These are phyloP conservation scores for Pseudochaenichthys georgianus DNA, from an alignment of 2,797 vertebrate genomes.

Conservation along the genomic window DNA sequence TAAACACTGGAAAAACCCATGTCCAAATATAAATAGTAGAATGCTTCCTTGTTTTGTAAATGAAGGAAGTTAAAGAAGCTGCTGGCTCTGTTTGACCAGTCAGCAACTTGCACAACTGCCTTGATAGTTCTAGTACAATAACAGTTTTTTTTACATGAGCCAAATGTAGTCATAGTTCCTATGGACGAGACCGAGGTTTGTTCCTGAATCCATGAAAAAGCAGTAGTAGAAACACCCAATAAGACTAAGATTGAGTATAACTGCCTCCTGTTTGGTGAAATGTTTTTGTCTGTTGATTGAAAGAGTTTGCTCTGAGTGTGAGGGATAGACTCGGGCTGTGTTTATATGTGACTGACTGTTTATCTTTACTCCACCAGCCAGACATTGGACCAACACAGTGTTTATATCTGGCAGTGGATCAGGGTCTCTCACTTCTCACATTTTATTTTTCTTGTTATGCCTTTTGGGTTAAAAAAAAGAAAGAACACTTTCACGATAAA, in stretches of 20 bases:
- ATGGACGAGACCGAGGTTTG: background rate
- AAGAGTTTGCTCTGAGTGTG: conserved; percentile 12
- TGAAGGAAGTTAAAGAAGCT: conserved; percentile 25
- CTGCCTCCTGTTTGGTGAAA: conserved; percentile 8
- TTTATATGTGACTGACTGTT: conserved; percentile 51
- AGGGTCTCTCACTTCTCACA: conserved; percentile 21
- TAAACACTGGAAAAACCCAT: background rate
- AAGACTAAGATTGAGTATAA: background rate
- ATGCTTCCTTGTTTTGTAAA: conserved; percentile 40
- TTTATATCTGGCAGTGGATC: conserved; percentile 49
- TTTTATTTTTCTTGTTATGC: conserved; percentile 2
- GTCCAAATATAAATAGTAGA: background rate
- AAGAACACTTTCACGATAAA: conserved; percentile 11
- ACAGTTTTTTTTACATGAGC: background rate
- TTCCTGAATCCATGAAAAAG: conserved; percentile 3
- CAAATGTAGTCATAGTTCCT: conserved; percentile 1
- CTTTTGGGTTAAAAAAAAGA: conserved; percentile 1
- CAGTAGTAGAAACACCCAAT: background rate
- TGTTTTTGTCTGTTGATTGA: conserved; percentile 20
- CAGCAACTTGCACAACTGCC: background rate
- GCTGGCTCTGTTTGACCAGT: background rate
- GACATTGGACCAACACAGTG: conserved; percentile 37
- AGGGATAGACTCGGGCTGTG: conserved; percentile 29
- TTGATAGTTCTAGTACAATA: conserved; percentile 1
- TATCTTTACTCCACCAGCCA: conserved; percentile 53